Percentiles rank a stretch among this genome's conserved stretches.
Evolutionary conservation across 2,888 invertebrate species (phyloP).

Genomic region (Xylota segnis): DNA sequence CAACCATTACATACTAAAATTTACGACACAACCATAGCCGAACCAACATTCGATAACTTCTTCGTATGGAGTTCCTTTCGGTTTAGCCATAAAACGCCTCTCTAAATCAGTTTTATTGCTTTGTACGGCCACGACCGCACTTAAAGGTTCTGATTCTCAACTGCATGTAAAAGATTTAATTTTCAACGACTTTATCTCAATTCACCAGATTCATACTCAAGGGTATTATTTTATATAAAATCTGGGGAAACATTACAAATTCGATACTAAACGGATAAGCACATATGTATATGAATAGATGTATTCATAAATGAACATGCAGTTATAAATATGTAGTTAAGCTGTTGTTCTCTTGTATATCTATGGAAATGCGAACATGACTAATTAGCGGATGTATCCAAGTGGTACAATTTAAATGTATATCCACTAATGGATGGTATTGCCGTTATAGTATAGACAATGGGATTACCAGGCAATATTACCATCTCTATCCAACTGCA

Average conservation of each 20-base stretch:
- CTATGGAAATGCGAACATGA: too few species aligned
- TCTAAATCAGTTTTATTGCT: slow-evolving; percentile 74
- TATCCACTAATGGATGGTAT: too few species aligned
- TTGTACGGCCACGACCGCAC: slow-evolving; percentile 49
- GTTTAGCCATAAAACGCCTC: slow-evolving; percentile 51
- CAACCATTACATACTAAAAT: slow-evolving; percentile 56
- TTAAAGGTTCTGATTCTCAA: slow-evolving; percentile 46
- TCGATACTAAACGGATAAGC: not conserved
- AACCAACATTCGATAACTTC: slow-evolving; percentile 62
- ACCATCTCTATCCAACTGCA: too few species aligned
- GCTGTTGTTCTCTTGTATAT: too few species aligned
- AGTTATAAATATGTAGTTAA: too few species aligned
- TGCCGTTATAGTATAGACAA: too few species aligned
- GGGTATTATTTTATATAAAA: not conserved
- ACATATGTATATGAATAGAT: too few species aligned
- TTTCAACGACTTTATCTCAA: slow-evolving; percentile 43
- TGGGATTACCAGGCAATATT: too few species aligned
- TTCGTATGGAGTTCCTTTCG: slow-evolving; percentile 50
- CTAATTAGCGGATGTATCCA: too few species aligned
- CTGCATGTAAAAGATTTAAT: slow-evolving; percentile 13
- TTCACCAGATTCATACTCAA: not conserved
- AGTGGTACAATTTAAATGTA: too few species aligned
- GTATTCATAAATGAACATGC: too few species aligned
- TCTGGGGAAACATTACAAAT: not conserved
- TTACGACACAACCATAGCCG: slow-evolving; percentile 53